Conservation (phyloP, 1,140 invertebrate genomes). For the Dufourea novaeangliae region DNA sequence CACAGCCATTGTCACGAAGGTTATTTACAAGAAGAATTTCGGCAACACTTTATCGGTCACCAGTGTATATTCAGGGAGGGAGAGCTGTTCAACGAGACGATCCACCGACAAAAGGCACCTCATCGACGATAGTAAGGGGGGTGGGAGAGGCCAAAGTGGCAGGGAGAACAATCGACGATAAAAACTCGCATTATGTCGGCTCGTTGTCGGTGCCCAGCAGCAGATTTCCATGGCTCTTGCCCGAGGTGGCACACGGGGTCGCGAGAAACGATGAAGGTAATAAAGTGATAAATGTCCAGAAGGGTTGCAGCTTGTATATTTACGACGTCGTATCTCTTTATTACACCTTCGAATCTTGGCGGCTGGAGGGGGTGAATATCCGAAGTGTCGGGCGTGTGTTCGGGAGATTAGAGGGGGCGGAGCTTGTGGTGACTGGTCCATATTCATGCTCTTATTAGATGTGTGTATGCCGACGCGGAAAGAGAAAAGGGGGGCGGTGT, state of each 20-base stretch:
- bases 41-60: too few relatives aligned
- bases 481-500: neutral
- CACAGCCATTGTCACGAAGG: too few relatives aligned
- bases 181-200: too few relatives aligned
- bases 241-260: too few relatives aligned
- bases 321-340: constrained; percentile 41
- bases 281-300: constrained; percentile 38
- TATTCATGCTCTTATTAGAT: constrained; percentile 11
- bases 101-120: too few relatives aligned
- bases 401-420: constrained; percentile 7
- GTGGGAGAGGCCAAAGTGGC: too few relatives aligned
- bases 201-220: too few relatives aligned
- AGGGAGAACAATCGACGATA: too few relatives aligned
- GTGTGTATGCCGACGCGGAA: neutral
- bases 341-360: constrained; percentile 18
- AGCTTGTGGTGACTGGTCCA: neutral
- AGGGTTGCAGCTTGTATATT: constrained; percentile 27
- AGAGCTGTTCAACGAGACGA: too few relatives aligned
- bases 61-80: too few relatives aligned
- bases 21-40: too few relatives aligned
- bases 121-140: too few relatives aligned
- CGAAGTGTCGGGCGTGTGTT: constrained; percentile 5
- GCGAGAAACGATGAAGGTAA: constrained; percentile 22
- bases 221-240: neutral
- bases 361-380: neutral